Percentiles rank a stretch among this genome's conserved stretches.
Evolutionary conservation across 2,113 vertebrate species (phyloP).

Genomic region (Bagarius yarrelli): DNA sequence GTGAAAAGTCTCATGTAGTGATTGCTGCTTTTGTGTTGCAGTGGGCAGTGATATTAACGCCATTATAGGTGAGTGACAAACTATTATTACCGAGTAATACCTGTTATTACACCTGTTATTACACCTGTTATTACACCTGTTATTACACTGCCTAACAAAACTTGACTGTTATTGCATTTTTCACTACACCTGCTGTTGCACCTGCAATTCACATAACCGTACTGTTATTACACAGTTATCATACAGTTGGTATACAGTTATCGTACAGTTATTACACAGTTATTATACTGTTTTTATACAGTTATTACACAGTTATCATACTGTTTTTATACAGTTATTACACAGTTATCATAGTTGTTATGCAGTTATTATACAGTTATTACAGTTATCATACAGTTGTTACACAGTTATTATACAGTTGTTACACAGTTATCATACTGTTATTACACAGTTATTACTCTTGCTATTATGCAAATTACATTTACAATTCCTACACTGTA

Average conservation of each 20-base stretch:
- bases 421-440: neutral
- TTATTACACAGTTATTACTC: neutral
- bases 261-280: too few species aligned
- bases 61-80: slow-evolving; percentile 75
- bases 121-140: neutral
- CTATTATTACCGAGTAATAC: neutral
- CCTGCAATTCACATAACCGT: neutral
- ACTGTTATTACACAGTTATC: too few species aligned
- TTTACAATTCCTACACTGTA: neutral
- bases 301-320: too few species aligned
- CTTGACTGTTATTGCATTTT: too few species aligned
- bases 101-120: neutral
- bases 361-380: neutral
- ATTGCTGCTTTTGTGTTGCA: slow-evolving; percentile 54
- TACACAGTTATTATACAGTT: neutral
- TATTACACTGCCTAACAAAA: neutral
- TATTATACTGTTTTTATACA: too few species aligned
- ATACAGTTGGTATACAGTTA: neutral
- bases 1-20: neutral
- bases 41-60: slow-evolving; percentile 73
- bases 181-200: neutral
- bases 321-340: neutral
- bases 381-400: neutral
- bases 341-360: neutral
- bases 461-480: neutral